phyloP scores from a whole-genome alignment of 2,797 vertebrate genomes.

The Cyclopterus lumpus region DNA sequence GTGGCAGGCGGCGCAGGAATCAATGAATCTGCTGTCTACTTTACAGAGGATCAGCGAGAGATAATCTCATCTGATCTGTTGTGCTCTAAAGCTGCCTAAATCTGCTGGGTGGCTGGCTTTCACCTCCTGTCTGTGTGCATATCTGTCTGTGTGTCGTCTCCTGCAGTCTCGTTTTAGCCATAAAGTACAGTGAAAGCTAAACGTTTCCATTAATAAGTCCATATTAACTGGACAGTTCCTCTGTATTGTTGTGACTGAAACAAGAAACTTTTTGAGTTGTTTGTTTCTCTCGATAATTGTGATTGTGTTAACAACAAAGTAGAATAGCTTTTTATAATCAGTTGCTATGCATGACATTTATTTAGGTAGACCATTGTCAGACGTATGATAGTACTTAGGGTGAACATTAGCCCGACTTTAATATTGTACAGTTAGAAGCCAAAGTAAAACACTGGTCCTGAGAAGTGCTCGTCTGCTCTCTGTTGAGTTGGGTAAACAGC shows the following conservation, averaged over 20 bases:
- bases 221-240: background rate
- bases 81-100: constrained; percentile 76
- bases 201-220: background rate
- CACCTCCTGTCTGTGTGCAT: constrained; percentile 49
- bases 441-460: constrained; percentile 16
- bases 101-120: constrained; percentile 70
- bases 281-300: background rate
- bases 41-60: constrained; percentile 71
- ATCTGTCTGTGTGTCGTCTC: constrained; percentile 3
- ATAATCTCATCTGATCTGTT: constrained; percentile 79
- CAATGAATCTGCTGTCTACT: constrained; percentile 70
- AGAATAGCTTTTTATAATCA: background rate
- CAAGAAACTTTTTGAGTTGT: background rate
- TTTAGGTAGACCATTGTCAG: background rate
- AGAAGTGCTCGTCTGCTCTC: constrained; percentile 33
- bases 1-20: constrained; percentile 56
- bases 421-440: background rate
- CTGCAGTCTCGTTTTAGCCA: background rate
- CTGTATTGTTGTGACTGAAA: background rate
- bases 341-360: background rate
- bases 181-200: background rate
- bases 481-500: constrained; percentile 64
- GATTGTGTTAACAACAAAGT: background rate
- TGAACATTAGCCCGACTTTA: background rate
- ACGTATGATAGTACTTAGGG: background rate